Base-by-base conservation (phyloP, 2,888 invertebrate species). In the Spilosoma lubricipeda region DNA sequence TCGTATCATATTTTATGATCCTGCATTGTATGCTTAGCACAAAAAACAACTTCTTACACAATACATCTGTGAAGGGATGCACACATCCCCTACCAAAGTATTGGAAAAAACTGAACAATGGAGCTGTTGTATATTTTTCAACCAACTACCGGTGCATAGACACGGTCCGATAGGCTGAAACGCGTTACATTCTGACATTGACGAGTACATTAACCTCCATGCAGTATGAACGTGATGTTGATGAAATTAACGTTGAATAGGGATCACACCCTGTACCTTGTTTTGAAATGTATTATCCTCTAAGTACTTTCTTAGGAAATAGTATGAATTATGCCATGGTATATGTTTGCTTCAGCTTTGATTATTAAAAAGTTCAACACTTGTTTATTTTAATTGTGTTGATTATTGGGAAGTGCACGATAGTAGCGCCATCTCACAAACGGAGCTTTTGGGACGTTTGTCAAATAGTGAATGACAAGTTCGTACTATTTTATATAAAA, bases 191-290 rank as follows among this genome's bases (percentile, higher is more conserved):
- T 75, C 80, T 85, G 86, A 87, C 86, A 82, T 80, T 86, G 87
- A 86, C 88, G 86, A 81, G 87, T 85, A 82, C 84, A 87, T 87
- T 86, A 87, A 85, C 84, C 86, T 78, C 78, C 76, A 74, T 86
- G 84, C 80, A 39, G 23, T 70, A 70, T 66, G 65, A 80, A 77
- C 73, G 63, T n/a, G 71, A 72, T 73, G 79, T 77, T 77, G 76
- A 80, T 82, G 77, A 81, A 79, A 80, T 83, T 76, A 75, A 75
- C 71, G 59, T 65, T 63, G 68, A 75, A 75, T 73, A 79, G 77
- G 71, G 68, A 73, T 77, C 45, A 11, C 15, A 79, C 75, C 75
- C 76, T 76, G 71, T 42, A n/a, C 67, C 71, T 80, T 74, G 52
- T 59, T 75, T 74, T 79, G 9, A 1, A 67, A 45, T 30, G 20